These are phyloP conservation scores for Acrocephalus scirpaceus DNA, from an alignment of 2,797 vertebrate genomes.

Conservation along the genomic window DNA sequence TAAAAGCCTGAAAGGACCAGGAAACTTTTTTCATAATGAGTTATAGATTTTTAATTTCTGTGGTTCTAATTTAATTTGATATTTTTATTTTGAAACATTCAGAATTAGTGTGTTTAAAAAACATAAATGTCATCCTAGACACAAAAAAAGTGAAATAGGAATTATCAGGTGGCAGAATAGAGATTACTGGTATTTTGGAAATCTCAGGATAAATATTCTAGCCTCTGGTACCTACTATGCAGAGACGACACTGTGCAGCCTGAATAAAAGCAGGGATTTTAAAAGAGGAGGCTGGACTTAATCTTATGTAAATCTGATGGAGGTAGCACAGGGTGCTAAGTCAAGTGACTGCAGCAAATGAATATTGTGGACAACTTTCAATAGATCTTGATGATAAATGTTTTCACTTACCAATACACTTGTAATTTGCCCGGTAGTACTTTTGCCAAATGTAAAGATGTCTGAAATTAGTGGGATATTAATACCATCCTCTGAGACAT, in stretches of 20 bases:
- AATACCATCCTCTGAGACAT: neutral
- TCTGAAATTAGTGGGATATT: neutral
- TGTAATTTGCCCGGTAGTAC: neutral
- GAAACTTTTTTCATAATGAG: neutral
- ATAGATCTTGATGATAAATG: neutral
- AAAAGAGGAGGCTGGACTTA: neutral
- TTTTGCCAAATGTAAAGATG: neutral
- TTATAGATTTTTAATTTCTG: neutral
- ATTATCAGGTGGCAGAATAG: neutral
- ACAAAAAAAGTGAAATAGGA: neutral
- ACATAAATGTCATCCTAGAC: neutral
- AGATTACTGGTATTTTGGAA: neutral
- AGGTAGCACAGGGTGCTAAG: neutral
- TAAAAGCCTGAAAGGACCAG: neutral
- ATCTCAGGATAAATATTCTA: neutral
- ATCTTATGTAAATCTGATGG: neutral
- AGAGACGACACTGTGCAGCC: neutral
- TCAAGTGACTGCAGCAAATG: neutral
- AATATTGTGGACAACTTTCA: neutral
- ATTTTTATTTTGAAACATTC: neutral
- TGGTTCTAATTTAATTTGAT: neutral
- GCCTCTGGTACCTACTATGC: neutral
- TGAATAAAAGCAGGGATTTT: neutral
- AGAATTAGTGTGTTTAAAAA: neutral
- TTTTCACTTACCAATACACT: neutral